Evolutionary conservation across 2,888 invertebrate genomes (phyloP).

Genomic region (Drosophila nr. fundita): DNA sequence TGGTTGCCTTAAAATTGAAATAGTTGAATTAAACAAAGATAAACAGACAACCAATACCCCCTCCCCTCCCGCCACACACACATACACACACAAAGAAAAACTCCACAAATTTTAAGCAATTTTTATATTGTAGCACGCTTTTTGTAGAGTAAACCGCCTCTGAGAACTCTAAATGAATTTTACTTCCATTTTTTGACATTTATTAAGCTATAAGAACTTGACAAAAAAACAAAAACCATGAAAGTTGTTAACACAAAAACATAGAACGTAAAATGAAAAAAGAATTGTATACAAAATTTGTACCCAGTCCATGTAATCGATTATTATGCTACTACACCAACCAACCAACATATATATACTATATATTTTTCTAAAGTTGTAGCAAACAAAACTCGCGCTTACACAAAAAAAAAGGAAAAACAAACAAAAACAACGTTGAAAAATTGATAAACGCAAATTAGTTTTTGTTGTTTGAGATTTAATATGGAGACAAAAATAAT

Average conservation of each 20-base stretch:
- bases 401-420: slow-evolving; percentile 26
- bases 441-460: slow-evolving; percentile 33
- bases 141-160: slow-evolving; percentile 34
- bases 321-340: slow-evolving; percentile 68
- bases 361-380: slow-evolving; percentile 77
- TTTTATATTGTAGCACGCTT: slow-evolving; percentile 37
- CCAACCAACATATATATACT: slow-evolving; percentile 62
- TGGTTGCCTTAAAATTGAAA: slow-evolving; percentile 36
- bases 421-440: neutral
- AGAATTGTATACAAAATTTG: slow-evolving; percentile 76
- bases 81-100: slow-evolving; percentile 1
- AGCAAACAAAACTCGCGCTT: slow-evolving; percentile 57
- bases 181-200: slow-evolving; percentile 72
- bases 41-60: neutral
- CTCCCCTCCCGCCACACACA: neutral
- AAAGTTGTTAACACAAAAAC: slow-evolving; percentile 50
- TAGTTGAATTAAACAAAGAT: slow-evolving; percentile 15
- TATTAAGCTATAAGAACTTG: slow-evolving; percentile 55
- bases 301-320: slow-evolving; percentile 80
- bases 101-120: slow-evolving; percentile 4
- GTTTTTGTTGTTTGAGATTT: slow-evolving; percentile 59
- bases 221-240: slow-evolving; percentile 16
- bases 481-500: slow-evolving; percentile 32
- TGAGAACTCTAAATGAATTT: slow-evolving; percentile 68
- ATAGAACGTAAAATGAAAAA: slow-evolving; percentile 14